Conservation (phyloP, 2,113 vertebrate species). For the Carassius auratus region DNA sequence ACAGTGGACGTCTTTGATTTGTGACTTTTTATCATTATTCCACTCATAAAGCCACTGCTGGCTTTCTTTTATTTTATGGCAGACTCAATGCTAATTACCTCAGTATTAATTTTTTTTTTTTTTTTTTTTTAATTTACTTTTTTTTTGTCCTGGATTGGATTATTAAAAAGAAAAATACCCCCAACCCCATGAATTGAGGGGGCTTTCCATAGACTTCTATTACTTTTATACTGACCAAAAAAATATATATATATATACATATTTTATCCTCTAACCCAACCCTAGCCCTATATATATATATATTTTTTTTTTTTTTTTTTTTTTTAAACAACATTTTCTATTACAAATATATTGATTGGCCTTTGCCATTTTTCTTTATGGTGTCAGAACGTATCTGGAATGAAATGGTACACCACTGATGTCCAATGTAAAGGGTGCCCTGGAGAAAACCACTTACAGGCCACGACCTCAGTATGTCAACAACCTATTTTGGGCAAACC, state of each 20-base stretch:
- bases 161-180: neutral
- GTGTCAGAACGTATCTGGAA: neutral
- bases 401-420: neutral
- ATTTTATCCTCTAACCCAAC: no score
- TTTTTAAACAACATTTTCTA: no score
- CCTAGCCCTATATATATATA: no score
- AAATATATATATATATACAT: no score
- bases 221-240: no score
- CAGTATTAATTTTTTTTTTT: neutral
- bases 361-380: neutral
- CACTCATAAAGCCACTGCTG: slow-evolving; percentile 54
- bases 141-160: slow-evolving; percentile 35
- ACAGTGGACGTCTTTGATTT: slow-evolving; percentile 56
- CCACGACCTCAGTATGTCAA: neutral
- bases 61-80: slow-evolving; percentile 41
- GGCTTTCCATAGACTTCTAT: no score
- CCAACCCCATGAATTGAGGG: no score
- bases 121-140: no score
- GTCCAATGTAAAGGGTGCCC: neutral
- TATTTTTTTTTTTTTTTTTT: no score
- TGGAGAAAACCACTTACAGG: neutral
- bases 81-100: slow-evolving; percentile 51
- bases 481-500: neutral
- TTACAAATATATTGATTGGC: no score
- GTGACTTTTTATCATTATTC: slow-evolving; percentile 60